A percentile compares a stretch with the other conserved stretches of the same genome.
Conservation (phyloP, 2,797 vertebrate species). For the Holocentrus rufus region DNA sequence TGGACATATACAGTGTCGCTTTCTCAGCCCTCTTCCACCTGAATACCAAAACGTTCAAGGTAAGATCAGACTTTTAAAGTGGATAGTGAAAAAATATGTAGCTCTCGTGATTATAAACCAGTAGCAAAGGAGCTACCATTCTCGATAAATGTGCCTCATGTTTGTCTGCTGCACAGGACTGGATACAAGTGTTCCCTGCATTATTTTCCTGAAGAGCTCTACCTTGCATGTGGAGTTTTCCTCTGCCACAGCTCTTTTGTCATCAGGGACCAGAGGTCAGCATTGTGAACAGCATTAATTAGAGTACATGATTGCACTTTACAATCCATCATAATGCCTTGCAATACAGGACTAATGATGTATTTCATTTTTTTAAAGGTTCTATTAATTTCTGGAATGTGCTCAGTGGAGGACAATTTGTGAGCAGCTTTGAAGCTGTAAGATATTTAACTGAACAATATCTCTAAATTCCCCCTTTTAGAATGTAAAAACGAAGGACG, state of each 20-base stretch:
- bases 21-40: conserved; percentile 57
- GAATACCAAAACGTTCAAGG: conserved; percentile 50
- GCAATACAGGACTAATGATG: conserved; percentile 37
- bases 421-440: conserved; percentile 81
- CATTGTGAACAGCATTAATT: conserved; percentile 25
- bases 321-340: conserved; percentile 18
- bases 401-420: conserved; percentile 61
- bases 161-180: conserved; percentile 48
- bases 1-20: conserved; percentile 74
- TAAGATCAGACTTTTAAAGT: conserved; percentile 38
- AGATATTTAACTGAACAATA: conserved; percentile 48
- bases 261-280: conserved; percentile 76
- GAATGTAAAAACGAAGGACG: conserved; percentile 8
- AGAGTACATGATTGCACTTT: conserved; percentile 35
- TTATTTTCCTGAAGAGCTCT: conserved; percentile 75
- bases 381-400: conserved; percentile 82
- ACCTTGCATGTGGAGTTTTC: conserved; percentile 58
- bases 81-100: neutral
- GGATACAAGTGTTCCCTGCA: conserved; percentile 72
- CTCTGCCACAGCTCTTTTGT: conserved; percentile 72
- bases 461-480: conserved; percentile 25
- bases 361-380: conserved; percentile 64
- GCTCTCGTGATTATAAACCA: too few relatives aligned
- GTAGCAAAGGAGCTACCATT: neutral
- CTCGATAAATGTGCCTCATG: neutral